Percentiles rank a stretch among this genome's conserved stretches.
phyloP scores from a whole-genome alignment of 2,113 vertebrate species.

The Chaenocephalus aceratus region DNA sequence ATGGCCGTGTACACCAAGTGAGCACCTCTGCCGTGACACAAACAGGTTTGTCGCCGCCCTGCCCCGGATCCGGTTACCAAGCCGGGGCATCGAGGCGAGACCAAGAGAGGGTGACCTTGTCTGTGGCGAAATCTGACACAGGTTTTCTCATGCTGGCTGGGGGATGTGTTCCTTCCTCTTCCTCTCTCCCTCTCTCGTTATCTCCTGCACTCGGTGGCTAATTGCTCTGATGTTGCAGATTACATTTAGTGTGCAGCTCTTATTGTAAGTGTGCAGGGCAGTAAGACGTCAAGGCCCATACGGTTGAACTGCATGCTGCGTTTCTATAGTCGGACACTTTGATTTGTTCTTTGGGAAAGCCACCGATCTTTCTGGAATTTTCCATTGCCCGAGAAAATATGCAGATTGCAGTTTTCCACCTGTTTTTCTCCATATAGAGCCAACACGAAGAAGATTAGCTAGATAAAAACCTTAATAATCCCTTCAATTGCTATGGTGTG shows the following conservation, averaged over 20 bases:
- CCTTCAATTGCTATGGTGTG: background rate
- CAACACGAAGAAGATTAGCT: background rate
- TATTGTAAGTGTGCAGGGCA: slow-evolving; percentile 39
- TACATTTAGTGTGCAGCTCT: slow-evolving; percentile 48
- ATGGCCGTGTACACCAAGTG: slow-evolving; percentile 67
- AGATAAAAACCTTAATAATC: background rate
- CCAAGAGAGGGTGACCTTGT: slow-evolving; percentile 79
- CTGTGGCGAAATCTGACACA: slow-evolving; percentile 78
- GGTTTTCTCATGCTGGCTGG: slow-evolving; percentile 78
- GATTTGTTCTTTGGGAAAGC: background rate
- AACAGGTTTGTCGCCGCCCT: slow-evolving; percentile 78
- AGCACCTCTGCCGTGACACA: slow-evolving; percentile 67
- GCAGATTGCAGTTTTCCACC: background rate
- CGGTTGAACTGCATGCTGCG: background rate
- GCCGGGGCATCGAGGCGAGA: slow-evolving; percentile 63
- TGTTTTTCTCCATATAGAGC: background rate
- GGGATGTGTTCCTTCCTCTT: slow-evolving; percentile 59
- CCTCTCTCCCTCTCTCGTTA: slow-evolving; percentile 49
- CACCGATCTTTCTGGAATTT: background rate
- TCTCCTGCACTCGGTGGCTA: slow-evolving; percentile 67
- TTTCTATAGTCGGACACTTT: background rate
- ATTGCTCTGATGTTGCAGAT: slow-evolving; percentile 69
- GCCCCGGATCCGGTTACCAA: slow-evolving; percentile 67
- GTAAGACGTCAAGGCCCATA: slow-evolving; percentile 32
- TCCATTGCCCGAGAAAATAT: background rate